Evolutionary conservation across 37 sponge, comb jelly and placozoan species (phyloP).

Genomic region (Diacarnus erythraeanus): DNA sequence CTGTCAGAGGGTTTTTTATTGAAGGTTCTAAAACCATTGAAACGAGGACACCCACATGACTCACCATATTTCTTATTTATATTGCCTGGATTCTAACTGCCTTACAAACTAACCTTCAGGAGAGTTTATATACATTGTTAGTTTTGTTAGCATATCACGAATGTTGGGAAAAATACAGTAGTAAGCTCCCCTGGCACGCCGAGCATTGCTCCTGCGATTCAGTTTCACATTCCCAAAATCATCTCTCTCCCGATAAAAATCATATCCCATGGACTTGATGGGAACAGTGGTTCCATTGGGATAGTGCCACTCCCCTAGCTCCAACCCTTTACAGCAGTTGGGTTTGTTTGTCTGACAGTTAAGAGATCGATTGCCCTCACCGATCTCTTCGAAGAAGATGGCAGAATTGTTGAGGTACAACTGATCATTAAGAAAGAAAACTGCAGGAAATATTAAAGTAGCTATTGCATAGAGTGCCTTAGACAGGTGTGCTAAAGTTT

Average conservation of each 20-base stretch:
- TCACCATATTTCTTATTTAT: too few species aligned
- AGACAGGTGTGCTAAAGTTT: too few species aligned
- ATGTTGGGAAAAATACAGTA: neutral
- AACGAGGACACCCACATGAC: too few species aligned
- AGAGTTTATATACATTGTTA: neutral
- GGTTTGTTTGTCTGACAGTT: neutral
- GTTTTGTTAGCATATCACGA: neutral
- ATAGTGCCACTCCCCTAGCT: neutral
- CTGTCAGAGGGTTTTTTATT: too few species aligned
- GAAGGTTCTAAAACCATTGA: too few species aligned
- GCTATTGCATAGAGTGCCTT: too few species aligned
- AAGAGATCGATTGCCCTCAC: neutral
- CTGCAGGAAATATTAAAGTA: too few species aligned
- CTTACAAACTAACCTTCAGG: neutral
- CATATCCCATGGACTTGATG: neutral
- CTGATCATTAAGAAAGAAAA: neutral
- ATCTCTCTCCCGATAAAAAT: constrained; percentile 4
- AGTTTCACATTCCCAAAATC: neutral
- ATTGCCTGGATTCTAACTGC: too few species aligned
- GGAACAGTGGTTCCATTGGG: neutral
- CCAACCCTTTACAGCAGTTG: neutral
- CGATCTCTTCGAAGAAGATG: neutral
- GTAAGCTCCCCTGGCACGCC: neutral
- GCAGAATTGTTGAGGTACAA: neutral
- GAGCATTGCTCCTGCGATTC: neutral